Evolutionary conservation across 2,888 invertebrate species (phyloP).

Genomic region (Tetranychus truncatus): DNA sequence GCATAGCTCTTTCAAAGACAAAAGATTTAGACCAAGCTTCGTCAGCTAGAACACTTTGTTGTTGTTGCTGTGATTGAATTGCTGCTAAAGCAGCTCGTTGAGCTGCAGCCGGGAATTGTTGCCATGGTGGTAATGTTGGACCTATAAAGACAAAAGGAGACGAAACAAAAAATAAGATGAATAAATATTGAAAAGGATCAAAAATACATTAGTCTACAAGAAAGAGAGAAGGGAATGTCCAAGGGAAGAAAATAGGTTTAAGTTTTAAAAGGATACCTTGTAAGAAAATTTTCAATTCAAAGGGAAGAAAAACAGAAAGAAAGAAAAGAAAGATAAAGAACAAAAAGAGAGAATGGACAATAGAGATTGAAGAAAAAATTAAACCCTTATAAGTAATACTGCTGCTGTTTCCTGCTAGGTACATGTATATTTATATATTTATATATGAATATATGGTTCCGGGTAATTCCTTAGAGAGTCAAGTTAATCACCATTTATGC

Average conservation of each 20-base stretch:
- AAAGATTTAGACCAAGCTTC: slow-evolving; percentile 54
- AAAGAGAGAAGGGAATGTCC: slow-evolving; percentile 3
- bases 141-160: slow-evolving; percentile 8
- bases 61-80: slow-evolving; percentile 28
- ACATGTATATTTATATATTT: too few species aligned
- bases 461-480: neutral
- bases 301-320: neutral
- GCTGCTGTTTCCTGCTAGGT: neutral
- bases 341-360: neutral
- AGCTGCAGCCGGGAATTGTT: slow-evolving; percentile 40
- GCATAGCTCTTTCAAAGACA: slow-evolving; percentile 55
- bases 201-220: slow-evolving; percentile 30
- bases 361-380: neutral
- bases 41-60: slow-evolving; percentile 33
- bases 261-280: neutral
- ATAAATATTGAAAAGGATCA: slow-evolving; percentile 35
- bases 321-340: neutral
- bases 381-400: neutral
- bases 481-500: neutral
- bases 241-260: neutral
- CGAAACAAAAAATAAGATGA: neutral
- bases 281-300: neutral
- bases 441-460: neutral
- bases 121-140: slow-evolving; percentile 40
- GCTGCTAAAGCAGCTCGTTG: slow-evolving; percentile 30